phyloP scores from a whole-genome alignment of 2,888 invertebrate species.

The Drosophila testacea region DNA sequence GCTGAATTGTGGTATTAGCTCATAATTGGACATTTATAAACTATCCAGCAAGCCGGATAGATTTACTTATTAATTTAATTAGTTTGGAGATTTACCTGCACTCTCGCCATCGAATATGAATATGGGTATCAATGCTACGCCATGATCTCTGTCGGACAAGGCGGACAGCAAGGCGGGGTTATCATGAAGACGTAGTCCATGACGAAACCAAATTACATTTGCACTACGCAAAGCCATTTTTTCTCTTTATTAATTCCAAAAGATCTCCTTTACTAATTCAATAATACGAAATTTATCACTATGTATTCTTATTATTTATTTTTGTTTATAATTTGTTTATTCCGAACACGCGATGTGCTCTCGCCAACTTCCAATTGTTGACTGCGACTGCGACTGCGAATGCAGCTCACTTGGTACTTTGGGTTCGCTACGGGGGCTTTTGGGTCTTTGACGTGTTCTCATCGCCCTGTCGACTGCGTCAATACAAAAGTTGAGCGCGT shows the following conservation, averaged over 20 bases:
- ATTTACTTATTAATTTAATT: not conserved
- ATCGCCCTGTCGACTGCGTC: constrained; percentile 60
- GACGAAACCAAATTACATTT: constrained; percentile 90
- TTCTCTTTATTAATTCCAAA: not conserved
- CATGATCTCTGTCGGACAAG: constrained; percentile 80
- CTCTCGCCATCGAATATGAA: constrained; percentile 92
- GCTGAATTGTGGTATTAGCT: constrained; percentile 29
- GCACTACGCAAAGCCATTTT: constrained; percentile 54
- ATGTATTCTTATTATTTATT: not conserved
- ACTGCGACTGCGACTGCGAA: constrained; percentile 28
- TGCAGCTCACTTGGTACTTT: constrained; percentile 31
- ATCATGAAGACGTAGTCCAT: constrained; percentile 90
- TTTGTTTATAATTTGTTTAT: not conserved
- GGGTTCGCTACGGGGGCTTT: constrained; percentile 13
- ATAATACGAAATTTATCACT: constrained; percentile 7
- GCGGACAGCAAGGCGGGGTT: constrained; percentile 89
- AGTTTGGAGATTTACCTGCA: constrained; percentile 86
- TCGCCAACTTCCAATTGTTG: constrained; percentile 48
- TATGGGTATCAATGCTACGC: constrained; percentile 87
- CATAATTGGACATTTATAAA: constrained; percentile 7
- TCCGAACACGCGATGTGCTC: constrained; percentile 49
- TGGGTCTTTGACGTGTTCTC: constrained; percentile 46
- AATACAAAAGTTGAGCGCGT: constrained; percentile 66
- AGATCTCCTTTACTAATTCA: not conserved
- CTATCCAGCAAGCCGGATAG: not conserved